Conservation (phyloP, 2,797 vertebrate species). For the Mus minutoides region DNA sequence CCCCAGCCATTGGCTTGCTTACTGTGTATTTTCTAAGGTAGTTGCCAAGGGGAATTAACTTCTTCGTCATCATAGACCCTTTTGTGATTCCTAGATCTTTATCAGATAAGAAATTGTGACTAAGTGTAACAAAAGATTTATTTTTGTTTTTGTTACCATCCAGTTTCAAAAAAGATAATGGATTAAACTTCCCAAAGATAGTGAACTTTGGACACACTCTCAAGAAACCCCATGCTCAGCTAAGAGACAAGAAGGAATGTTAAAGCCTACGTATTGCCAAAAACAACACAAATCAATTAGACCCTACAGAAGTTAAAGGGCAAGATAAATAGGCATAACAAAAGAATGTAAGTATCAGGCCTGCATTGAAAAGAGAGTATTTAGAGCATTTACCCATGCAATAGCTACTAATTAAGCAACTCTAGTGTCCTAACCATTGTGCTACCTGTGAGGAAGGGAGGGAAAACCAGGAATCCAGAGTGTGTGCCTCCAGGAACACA, state of each 20-base stretch:
- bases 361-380: constrained; percentile 33
- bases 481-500: not conserved
- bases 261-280: constrained; percentile 10
- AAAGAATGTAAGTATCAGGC: not conserved
- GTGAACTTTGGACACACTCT: not conserved
- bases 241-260: not conserved
- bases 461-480: not conserved
- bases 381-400: not conserved
- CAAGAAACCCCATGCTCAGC: not conserved
- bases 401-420: not conserved
- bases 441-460: not conserved
- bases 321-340: constrained; percentile 41
- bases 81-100: constrained; percentile 53
- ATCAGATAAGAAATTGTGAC: constrained; percentile 57
- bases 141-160: constrained; percentile 53
- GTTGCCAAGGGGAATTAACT: constrained; percentile 4
- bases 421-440: not conserved
- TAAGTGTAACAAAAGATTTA: constrained; percentile 46
- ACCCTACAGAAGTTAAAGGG: constrained; percentile 26
- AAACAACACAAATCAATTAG: constrained; percentile 41
- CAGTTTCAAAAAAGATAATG: constrained; percentile 52
- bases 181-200: constrained; percentile 49
- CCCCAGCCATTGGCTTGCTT: constrained; percentile 8
- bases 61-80: constrained; percentile 46
- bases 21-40: constrained; percentile 33